phyloP scores from a whole-genome alignment of 2,113 vertebrate species.

The Thalassoma bifasciatum region DNA sequence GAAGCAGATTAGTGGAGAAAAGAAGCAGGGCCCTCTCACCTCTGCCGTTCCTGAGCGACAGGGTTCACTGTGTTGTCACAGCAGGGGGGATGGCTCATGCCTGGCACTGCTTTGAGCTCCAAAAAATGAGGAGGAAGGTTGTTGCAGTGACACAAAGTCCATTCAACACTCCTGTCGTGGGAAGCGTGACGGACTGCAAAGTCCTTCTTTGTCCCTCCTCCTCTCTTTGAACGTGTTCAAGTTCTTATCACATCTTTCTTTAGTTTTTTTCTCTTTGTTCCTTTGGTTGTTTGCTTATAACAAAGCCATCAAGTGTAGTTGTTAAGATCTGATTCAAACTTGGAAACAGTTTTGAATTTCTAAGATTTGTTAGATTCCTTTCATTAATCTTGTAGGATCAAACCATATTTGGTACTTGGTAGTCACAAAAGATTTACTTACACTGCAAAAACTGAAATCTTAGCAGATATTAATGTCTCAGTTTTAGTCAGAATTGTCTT shows the following conservation, averaged over 20 bases:
- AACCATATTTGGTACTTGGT: too few relatives aligned
- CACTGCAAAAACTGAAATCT: too few relatives aligned
- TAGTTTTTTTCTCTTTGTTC: neutral
- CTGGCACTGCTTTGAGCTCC: neutral
- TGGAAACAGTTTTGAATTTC: too few relatives aligned
- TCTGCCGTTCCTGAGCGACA: constrained; percentile 63
- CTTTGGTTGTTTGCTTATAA: neutral
- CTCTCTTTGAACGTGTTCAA: neutral
- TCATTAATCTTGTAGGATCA: too few relatives aligned
- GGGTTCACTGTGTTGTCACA: constrained; percentile 50
- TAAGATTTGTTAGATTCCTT: too few relatives aligned
- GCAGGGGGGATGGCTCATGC: neutral
- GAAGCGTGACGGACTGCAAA: constrained; percentile 30
- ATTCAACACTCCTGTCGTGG: constrained; percentile 52
- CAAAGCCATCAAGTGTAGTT: too few relatives aligned
- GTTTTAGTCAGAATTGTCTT: too few relatives aligned
- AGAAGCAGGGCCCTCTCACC: constrained; percentile 81
- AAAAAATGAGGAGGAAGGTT: constrained; percentile 45
- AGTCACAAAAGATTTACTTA: too few relatives aligned
- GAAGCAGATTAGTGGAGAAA: constrained; percentile 85
- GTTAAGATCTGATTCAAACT: too few relatives aligned
- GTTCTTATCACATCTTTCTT: neutral
- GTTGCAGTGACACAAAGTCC: constrained; percentile 25
- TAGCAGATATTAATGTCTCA: too few relatives aligned
- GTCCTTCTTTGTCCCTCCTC: neutral